Base-by-base conservation (phyloP, 2,797 vertebrate species). In the Amblyopsis hoosieri region DNA sequence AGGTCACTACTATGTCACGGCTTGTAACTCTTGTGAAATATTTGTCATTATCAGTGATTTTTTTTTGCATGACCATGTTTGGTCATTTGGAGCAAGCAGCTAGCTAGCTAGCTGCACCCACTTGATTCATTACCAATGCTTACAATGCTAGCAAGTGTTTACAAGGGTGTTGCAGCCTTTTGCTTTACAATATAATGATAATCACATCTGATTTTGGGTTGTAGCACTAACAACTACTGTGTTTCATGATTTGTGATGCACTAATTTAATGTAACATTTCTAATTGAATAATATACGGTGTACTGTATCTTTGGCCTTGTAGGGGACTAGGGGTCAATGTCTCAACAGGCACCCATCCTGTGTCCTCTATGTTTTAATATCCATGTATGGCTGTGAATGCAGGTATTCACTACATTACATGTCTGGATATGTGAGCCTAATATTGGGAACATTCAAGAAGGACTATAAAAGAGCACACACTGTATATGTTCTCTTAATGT, bases 41-140 rank as follows among this genome's bases (percentile, higher is more conserved):
- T 82, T 83, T 77, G 59, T 80, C 79, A 69, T 69, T 64, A 74
- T 80, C 66, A 57, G 72, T 68, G 78, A 75, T 62, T 82, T 86
- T 90, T 88, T 85, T 78, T 54, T 68, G 64, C 12, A 71, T 84
- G 83, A 87, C 93, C 91, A 91, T 93, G 82, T 93, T 93, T 93
- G 92, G 93, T 90, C 89, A 91, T 79, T 71, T 75, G 64, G 83
- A 86, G 70, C 67, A 76, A 84, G 84, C 75, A 64, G 79, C 72
- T 60, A 67, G 79, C 71, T 60, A 67, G 8, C 23, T 23, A 23
- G 2, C 23, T 23, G 23, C 23, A 29, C 60, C 82, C 79, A 79
- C 71, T 75, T 89, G 89, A 91, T 78, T 80, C 81, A 88, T 91
- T 85, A 83, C 80, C 81, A 80, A 87, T 65, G 62, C 70, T 74